Evolutionary conservation across 2,888 invertebrate species (phyloP).

Genomic region (Scelioninae gen. 2): DNA sequence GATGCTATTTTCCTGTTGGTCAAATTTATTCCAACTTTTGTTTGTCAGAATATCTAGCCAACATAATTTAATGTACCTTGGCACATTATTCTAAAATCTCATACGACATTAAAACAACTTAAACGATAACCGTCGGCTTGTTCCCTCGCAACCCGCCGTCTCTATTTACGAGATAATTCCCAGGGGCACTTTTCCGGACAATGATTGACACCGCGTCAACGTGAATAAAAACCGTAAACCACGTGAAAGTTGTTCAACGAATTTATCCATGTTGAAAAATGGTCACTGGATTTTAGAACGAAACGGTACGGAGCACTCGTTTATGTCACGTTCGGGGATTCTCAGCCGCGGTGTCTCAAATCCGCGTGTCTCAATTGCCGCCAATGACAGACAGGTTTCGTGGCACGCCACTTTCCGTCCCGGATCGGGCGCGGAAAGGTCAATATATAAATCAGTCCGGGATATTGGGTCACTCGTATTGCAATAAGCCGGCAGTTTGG

Average conservation of each 20-base stretch:
- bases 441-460: slow-evolving; percentile 61
- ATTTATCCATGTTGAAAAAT: slow-evolving; percentile 3
- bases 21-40: too few relatives aligned
- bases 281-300: slow-evolving; percentile 1
- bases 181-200: slow-evolving; percentile 26
- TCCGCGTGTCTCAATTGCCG: slow-evolving; percentile 32
- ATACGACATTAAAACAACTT: not conserved
- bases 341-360: not conserved
- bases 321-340: slow-evolving; percentile 2
- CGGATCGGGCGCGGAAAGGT: slow-evolving; percentile 17
- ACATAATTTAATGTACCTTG: slow-evolving; percentile 7
- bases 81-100: slow-evolving; percentile 10
- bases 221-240: slow-evolving; percentile 13
- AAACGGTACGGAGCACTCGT: not conserved
- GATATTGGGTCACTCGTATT: slow-evolving; percentile 60
- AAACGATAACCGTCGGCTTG: slow-evolving; percentile 14
- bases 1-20: too few relatives aligned
- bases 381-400: slow-evolving; percentile 59
- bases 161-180: slow-evolving; percentile 26
- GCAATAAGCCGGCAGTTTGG: slow-evolving; percentile 22
- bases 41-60: too few relatives aligned
- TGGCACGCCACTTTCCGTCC: slow-evolving; percentile 58
- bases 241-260: slow-evolving; percentile 17
- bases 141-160: slow-evolving; percentile 13
- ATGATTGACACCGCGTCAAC: slow-evolving; percentile 21